Evolutionary conservation across 2,113 vertebrate species (phyloP).

Genomic region (Phaetusa simplex): DNA sequence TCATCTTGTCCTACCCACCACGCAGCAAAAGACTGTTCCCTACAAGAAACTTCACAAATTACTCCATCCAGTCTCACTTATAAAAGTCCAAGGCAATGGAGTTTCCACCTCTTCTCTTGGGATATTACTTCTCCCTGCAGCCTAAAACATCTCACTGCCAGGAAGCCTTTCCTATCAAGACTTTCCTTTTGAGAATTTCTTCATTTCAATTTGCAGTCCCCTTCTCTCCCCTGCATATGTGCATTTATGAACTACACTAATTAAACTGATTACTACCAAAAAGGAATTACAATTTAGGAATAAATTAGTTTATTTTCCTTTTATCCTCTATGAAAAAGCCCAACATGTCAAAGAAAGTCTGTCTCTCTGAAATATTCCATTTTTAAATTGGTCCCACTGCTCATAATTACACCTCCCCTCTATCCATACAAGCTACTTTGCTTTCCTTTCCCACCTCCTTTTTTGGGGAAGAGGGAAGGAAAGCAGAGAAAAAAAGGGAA

Average conservation of each 20-base stretch:
- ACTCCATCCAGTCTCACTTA: neutral
- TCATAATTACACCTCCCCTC: constrained; percentile 38
- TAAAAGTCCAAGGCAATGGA: neutral
- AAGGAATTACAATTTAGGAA: constrained; percentile 34
- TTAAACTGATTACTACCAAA: constrained; percentile 29
- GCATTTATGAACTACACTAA: constrained; percentile 14
- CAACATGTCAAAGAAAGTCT: neutral
- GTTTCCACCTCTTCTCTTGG: constrained; percentile 27
- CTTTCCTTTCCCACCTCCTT: neutral
- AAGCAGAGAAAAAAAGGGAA: neutral
- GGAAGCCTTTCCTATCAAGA: neutral
- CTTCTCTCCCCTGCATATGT: neutral
- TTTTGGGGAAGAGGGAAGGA: neutral
- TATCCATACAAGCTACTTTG: neutral
- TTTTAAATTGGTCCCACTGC: constrained; percentile 63
- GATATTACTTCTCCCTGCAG: neutral
- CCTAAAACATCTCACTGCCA: neutral
- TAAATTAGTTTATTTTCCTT: constrained; percentile 56
- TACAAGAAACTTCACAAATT: neutral
- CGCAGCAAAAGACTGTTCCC: neutral
- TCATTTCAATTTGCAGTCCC: neutral
- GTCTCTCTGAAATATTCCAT: neutral
- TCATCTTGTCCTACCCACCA: neutral
- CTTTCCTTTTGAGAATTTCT: neutral
- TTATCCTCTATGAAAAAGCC: constrained; percentile 6